Base-by-base conservation (phyloP, 2,888 invertebrate species). In the Trachelus troglodyta region DNA sequence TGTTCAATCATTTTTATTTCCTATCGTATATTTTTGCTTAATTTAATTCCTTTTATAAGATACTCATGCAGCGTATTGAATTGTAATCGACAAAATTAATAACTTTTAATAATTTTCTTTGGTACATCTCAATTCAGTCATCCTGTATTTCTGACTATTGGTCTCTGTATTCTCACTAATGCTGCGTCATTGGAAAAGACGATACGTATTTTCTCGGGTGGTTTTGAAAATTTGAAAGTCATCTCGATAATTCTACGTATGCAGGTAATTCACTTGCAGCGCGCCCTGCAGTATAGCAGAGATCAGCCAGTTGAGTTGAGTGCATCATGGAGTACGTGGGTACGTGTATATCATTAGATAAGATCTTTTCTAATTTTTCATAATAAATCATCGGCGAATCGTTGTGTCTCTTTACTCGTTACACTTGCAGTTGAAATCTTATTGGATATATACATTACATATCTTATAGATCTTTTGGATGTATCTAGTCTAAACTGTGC, bases 261-360 rank as follows among this genome's bases (percentile, higher is more conserved):
- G 80, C 74, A 82, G 79, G 74, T 80, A 77, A 73, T 79, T 76
- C 80, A 56, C 23, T 34, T 31, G 31, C 31, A 75, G 56, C 31
- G 75, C 40, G 40, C 40, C 12, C 40, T 56, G 33, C 33, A 75
- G 30, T 30, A 12, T 35, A 75, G 75, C 30, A 23, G 23, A 56
- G 56, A 75, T 40, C 30, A 33, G 23, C 15, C 31, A 35, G n/a
- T n/a, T n/a, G 31, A 76, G 31, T 23, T 30, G 9, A 77, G 83
- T 87, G 82, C 88, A 88, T 88, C 88, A 89, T 89, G 89, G 89
- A 89, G 88, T 88, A 85, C 85, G 85, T 87, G 77, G 89, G 89
- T 89, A 87, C 77, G 89, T 87, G 81, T 79, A 80, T 76, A 85
- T 6, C 56, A 82, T 83, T 76, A 80, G 78, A 69, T 34, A 74